These are phyloP conservation scores for Drusus annulatus DNA, from an alignment of 1,140 invertebrate genomes.

Conservation along the genomic window DNA sequence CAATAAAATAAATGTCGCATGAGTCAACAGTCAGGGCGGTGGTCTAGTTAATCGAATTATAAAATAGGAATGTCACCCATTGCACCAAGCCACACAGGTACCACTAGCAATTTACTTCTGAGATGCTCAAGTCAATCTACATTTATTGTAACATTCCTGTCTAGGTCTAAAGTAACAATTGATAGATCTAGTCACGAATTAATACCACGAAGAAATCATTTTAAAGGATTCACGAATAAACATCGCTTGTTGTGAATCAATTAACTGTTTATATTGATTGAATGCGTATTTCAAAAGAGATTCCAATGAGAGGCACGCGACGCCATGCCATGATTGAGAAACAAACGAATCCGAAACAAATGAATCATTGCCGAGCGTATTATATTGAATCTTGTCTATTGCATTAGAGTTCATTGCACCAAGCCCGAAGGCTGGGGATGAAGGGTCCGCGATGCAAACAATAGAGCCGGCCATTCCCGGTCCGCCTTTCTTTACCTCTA, in stretches of 20 bases:
- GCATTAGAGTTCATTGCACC: slow-evolving; percentile 29
- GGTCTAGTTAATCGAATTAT: slow-evolving; percentile 50
- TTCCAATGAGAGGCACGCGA: not conserved
- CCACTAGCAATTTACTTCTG: not conserved
- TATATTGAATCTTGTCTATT: slow-evolving; percentile 6
- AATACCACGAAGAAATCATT: too few relatives aligned
- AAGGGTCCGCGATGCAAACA: slow-evolving; percentile 45
- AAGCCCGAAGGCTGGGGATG: slow-evolving; percentile 4
- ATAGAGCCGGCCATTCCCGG: slow-evolving; percentile 39
- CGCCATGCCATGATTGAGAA: slow-evolving; percentile 8
- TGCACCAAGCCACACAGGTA: not conserved
- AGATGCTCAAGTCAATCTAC: not conserved
- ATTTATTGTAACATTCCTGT: too few relatives aligned
- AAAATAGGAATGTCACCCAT: slow-evolving; percentile 38
- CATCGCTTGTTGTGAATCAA: not conserved
- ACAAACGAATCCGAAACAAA: slow-evolving; percentile 18
- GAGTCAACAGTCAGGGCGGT: slow-evolving; percentile 20
- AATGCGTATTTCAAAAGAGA: slow-evolving; percentile 1
- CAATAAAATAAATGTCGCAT: slow-evolving; percentile 52
- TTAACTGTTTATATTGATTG: not conserved
- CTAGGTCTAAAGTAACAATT: too few relatives aligned
- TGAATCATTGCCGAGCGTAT: slow-evolving; percentile 10
- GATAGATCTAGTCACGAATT: too few relatives aligned
- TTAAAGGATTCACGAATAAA: too few relatives aligned
- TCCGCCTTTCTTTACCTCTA: slow-evolving; percentile 33